phyloP scores from a whole-genome alignment of 2,888 invertebrate species.

The Ormia ochracea region DNA sequence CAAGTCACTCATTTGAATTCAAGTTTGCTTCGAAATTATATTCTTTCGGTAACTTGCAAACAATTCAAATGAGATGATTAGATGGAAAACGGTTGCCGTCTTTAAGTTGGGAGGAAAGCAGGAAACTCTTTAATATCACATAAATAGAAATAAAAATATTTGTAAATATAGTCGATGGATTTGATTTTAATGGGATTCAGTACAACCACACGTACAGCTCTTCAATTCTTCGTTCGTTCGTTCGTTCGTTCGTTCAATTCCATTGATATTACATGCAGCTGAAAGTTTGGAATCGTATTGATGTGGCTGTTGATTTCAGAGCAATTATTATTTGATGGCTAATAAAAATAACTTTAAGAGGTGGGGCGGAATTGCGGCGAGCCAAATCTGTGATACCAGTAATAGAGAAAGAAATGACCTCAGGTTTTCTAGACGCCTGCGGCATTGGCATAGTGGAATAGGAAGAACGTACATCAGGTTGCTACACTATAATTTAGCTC shows the following conservation, averaged over 20 bases:
- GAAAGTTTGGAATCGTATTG: background rate
- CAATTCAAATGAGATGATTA: no score
- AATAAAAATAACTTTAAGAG: slow-evolving; percentile 22
- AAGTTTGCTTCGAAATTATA: no score
- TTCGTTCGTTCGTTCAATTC: background rate
- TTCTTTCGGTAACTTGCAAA: no score
- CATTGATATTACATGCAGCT: background rate
- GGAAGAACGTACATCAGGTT: background rate
- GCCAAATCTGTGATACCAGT: slow-evolving; percentile 17
- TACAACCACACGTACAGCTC: slow-evolving; percentile 34
- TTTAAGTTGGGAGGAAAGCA: background rate
- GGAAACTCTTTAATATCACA: slow-evolving; percentile 1
- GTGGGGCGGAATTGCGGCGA: background rate
- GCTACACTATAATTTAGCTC: slow-evolving; percentile 47
- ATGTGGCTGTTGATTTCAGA: slow-evolving; percentile 12
- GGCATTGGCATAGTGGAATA: background rate
- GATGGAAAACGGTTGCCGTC: no score
- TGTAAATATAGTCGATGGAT: slow-evolving; percentile 48
- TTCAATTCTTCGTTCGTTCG: background rate
- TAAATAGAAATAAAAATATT: background rate
- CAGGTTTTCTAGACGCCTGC: background rate
- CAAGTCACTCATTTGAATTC: no score
- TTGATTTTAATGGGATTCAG: slow-evolving; percentile 61
- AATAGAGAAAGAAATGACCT: slow-evolving; percentile 2
- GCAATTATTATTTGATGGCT: slow-evolving; percentile 2